A percentile compares a stretch with the other conserved stretches of the same genome.
These are phyloP conservation scores for Leptopterna dolabrata DNA, from an alignment of 2,888 invertebrate genomes.

Conservation along the genomic window DNA sequence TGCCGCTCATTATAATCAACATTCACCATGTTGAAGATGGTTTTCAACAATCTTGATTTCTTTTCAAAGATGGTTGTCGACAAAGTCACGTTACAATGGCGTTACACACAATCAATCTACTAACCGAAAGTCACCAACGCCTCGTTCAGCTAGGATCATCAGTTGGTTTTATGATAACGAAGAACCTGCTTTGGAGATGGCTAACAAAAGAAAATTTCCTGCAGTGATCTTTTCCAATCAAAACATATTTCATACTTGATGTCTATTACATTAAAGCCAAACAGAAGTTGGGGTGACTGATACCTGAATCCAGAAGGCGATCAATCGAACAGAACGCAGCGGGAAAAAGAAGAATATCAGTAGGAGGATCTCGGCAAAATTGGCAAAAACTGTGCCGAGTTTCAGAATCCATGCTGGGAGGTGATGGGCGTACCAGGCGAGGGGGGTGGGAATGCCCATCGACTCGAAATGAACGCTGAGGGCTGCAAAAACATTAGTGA, in stretches of 20 bases:
- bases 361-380: conserved; percentile 75
- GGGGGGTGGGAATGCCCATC: conserved; percentile 78
- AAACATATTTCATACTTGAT: too few species aligned
- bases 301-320: conserved; percentile 77
- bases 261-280: too few species aligned
- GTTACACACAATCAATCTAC: neutral
- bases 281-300: too few species aligned
- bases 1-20: too few species aligned
- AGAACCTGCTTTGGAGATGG: neutral
- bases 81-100: neutral
- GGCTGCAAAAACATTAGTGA: conserved; percentile 68
- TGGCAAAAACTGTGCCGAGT: conserved; percentile 72
- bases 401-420: conserved; percentile 77
- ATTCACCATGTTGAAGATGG: too few species aligned
- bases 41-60: neutral
- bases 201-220: neutral
- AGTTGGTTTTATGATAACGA: neutral
- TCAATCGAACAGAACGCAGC: conserved; percentile 72
- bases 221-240: neutral
- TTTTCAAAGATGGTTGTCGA: neutral
- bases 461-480: conserved; percentile 78
- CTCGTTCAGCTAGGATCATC: neutral
- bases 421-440: conserved; percentile 80
- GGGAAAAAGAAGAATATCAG: conserved; percentile 82
- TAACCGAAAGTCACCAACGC: neutral